Base-by-base conservation (phyloP, 2,113 vertebrate genomes). In the Equus przewalskii region DNA sequence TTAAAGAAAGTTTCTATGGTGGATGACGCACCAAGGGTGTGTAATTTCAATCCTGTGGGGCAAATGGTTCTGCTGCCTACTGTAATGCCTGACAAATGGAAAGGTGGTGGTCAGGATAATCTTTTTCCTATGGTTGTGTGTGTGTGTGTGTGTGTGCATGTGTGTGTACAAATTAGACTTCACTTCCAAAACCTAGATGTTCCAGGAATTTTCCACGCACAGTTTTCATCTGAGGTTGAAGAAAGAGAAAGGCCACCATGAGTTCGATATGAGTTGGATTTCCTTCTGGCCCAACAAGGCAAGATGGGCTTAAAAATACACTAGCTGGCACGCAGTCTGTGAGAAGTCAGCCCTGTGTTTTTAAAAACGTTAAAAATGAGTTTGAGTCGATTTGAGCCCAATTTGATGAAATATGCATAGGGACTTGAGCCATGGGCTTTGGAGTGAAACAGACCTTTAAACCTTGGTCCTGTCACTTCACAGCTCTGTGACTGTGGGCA, bases 141-240 rank as follows among this genome's bases (percentile, higher is more conserved):
- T 80, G 49, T 36, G 36, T 36, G 36, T 36, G 36, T 78, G 51
- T 21, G 54, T 28, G 8, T 70, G 56, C 19, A 36, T 36, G 78
- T 16, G 5, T 73, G 54, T 21, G 6, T 70, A 30, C 33, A 81
- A 96, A 88, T 70, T 82, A 76, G n/a, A 78, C 64, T 78, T 89
- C n/a, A 73, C 18, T 89, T 93, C 28, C 72, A 26, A 89, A 95
- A 58, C 49, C 65, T 28, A 93, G n/a, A 94, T 2, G 24, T 95
- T 75, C 58, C 60, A 89, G 85, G 46, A 93, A 93, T 67, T 89
- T 97, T 82, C 89, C 69, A 91, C 89, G 78, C 14, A 22, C 14
- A 82, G 30, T 86, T 93, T 58, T 62, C 51, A 51, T 73, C 44
- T 64, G 36, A 56, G 49, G 49, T 30, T 93, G 58, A 90, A 90